Percentiles rank a stretch among this genome's conserved stretches.
phyloP scores from a whole-genome alignment of 2,113 vertebrate species.

The Macrotis lagotis region DNA sequence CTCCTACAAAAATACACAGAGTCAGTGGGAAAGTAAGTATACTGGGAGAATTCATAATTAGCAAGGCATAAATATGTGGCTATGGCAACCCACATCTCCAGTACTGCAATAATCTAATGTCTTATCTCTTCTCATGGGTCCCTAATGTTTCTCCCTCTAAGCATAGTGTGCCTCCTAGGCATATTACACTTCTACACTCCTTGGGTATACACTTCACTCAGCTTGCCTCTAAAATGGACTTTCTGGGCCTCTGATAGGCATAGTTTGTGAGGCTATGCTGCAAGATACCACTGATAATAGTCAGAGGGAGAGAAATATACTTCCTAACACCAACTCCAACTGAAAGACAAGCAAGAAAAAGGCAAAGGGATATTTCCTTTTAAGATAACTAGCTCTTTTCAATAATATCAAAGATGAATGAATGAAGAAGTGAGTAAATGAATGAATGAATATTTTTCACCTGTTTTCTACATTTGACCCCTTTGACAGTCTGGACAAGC shows the following conservation, averaged over 20 bases:
- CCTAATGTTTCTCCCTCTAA: background rate
- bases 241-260: background rate
- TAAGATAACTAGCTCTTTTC: background rate
- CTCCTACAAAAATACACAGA: background rate
- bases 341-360: background rate
- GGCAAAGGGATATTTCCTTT: background rate
- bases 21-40: background rate
- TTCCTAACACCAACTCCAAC: background rate
- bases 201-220: background rate
- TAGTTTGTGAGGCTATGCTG: background rate
- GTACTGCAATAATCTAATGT: background rate
- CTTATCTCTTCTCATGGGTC: background rate
- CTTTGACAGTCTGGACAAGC: background rate
- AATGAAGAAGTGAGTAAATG: background rate
- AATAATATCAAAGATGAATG: background rate
- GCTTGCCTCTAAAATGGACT: background rate
- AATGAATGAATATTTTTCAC: background rate
- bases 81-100: background rate
- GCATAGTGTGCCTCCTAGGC: background rate
- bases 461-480: background rate
- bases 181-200: background rate
- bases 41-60: background rate
- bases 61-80: background rate
- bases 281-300: background rate
- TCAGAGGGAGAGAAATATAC: background rate